A percentile compares a stretch with the other conserved stretches of the same genome.
Evolutionary conservation across 2,113 vertebrate species (phyloP).

Genomic region (Myotis brandtii): DNA sequence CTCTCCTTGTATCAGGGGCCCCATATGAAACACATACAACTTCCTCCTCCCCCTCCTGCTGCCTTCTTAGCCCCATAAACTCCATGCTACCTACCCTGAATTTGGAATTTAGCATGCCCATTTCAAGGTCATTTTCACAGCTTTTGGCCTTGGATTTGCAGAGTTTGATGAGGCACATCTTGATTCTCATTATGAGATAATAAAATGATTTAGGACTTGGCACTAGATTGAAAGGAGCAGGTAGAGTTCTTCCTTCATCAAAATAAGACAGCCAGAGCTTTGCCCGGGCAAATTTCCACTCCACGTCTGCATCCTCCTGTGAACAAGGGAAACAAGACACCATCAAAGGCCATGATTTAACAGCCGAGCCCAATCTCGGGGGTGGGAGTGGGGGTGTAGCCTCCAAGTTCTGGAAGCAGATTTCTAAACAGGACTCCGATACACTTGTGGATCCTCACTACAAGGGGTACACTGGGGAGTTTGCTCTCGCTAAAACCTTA

Average conservation of each 20-base stretch:
- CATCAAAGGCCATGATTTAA: not conserved
- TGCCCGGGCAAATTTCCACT: conserved; percentile 98
- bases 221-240: conserved; percentile 97
- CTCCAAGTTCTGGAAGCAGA: not conserved
- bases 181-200: conserved; percentile 96
- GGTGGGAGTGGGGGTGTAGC: fast-evolving
- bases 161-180: conserved; percentile 94
- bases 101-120: conserved; percentile 97
- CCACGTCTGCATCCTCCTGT: conserved; percentile 97
- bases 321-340: conserved; percentile 39
- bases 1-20: not conserved
- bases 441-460: not conserved
- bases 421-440: not conserved
- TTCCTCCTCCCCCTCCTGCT: fast-evolving
- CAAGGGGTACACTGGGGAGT: no score
- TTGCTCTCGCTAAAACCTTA: fast-evolving
- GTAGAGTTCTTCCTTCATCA: conserved; percentile 96
- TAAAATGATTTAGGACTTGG: conserved; percentile 99
- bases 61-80: not conserved
- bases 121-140: conserved; percentile 94
- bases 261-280: conserved; percentile 99
- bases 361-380: fast-evolving
- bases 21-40: not conserved
- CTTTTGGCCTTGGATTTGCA: conserved; percentile 94
- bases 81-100: conserved; percentile 86